phyloP scores from a whole-genome alignment of 2,113 vertebrate genomes.

The Megalops atlanticus region DNA sequence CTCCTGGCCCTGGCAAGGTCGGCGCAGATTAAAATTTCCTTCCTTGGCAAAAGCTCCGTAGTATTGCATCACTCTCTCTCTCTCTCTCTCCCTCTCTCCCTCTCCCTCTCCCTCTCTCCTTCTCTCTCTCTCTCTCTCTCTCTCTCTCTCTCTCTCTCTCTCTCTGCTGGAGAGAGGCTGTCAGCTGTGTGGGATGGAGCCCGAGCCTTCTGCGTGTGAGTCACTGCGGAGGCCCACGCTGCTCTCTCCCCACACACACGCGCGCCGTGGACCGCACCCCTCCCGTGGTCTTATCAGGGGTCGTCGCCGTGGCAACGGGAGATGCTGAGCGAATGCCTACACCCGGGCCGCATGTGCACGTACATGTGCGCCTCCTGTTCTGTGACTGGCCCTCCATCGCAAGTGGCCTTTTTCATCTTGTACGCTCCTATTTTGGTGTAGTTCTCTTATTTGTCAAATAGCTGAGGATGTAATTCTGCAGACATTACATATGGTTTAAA shows the following conservation, averaged over 20 bases:
- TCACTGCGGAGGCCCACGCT: not conserved
- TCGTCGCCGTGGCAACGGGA: too few species aligned
- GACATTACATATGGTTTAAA: too few species aligned
- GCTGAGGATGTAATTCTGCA: too few species aligned
- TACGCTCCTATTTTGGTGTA: too few species aligned
- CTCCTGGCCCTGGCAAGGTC: not conserved
- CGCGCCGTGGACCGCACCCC: too few species aligned
- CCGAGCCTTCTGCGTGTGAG: not conserved
- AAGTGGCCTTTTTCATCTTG: too few species aligned
- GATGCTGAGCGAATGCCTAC: too few species aligned
- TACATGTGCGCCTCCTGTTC: too few species aligned
- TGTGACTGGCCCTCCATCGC: too few species aligned
- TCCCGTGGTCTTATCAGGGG: too few species aligned
- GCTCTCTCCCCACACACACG: not conserved
- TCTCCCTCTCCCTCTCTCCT: not conserved
- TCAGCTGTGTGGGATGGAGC: not conserved
- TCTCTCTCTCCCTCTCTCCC: not conserved
- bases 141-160: not conserved
- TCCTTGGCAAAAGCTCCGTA: not conserved
- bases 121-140: not conserved
- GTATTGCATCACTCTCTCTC: slow-evolving; percentile 3
- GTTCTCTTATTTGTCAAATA: too few species aligned
- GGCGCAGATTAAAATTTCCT: not conserved
- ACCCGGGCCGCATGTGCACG: too few species aligned
- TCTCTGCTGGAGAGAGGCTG: not conserved